Conservation (phyloP, 1,140 invertebrate species). For the Sarcophaga bullata region DNA sequence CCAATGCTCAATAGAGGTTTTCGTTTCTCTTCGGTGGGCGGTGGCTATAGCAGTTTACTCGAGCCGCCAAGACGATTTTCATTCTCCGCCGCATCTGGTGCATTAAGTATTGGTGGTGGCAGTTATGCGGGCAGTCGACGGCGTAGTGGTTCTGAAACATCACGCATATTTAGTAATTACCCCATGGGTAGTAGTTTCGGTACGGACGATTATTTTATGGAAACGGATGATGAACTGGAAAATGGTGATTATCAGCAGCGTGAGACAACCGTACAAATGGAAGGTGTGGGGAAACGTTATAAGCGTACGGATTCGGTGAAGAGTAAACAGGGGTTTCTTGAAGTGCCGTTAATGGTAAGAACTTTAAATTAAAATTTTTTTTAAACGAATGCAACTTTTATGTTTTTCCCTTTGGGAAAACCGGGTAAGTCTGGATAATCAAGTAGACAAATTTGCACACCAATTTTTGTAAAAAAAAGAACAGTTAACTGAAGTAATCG, state of each 20-base stretch:
- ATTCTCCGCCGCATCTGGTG: slow-evolving; percentile 58
- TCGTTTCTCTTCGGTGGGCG: slow-evolving; percentile 76
- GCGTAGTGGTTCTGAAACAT: slow-evolving; percentile 63
- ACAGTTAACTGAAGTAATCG: no score
- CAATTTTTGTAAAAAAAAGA: no score
- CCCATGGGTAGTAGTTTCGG: slow-evolving; percentile 68
- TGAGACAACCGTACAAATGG: slow-evolving; percentile 43
- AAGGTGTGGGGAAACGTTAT: slow-evolving; percentile 48
- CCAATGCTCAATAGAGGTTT: slow-evolving; percentile 67
- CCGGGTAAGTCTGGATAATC: no score
- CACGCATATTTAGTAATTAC: slow-evolving; percentile 67
- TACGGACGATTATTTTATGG: slow-evolving; percentile 67
- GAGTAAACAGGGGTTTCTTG: slow-evolving; percentile 65
- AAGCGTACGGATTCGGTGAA: slow-evolving; percentile 60
- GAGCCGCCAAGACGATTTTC: slow-evolving; percentile 72
- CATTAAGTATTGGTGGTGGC: slow-evolving; percentile 40
- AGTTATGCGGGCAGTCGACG: slow-evolving; percentile 66
- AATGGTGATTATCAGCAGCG: slow-evolving; percentile 57
- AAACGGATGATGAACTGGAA: slow-evolving; percentile 65
- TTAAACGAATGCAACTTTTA: neutral
- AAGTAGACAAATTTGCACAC: no score
- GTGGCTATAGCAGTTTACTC: slow-evolving; percentile 76
- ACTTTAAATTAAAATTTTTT: neutral
- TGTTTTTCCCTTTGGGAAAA: neutral
- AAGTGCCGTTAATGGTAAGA: slow-evolving; percentile 61